A percentile compares a stretch with the other conserved stretches of the same genome.
Evolutionary conservation across 2,888 invertebrate genomes (phyloP).

Genomic region (Hanleya hanleyi): DNA sequence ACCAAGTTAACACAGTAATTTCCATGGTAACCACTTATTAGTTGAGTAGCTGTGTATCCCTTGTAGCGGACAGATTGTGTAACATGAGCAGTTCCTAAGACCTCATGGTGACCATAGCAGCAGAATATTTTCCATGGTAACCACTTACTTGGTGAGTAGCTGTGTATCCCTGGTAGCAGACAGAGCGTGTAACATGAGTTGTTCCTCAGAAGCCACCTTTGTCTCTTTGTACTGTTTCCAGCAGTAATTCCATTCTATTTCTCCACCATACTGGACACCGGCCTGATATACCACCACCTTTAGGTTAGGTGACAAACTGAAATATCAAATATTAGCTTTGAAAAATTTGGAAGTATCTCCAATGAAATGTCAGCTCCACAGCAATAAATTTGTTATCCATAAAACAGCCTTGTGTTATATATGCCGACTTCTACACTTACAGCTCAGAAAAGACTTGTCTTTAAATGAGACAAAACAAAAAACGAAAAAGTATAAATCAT

Average conservation of each 20-base stretch:
- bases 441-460: no score
- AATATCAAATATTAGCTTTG: slow-evolving; percentile 6
- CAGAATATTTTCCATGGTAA: no score
- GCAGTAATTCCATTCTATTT: slow-evolving; percentile 68
- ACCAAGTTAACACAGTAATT: no score
- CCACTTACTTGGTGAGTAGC: slow-evolving; percentile 62
- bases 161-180: slow-evolving; percentile 60
- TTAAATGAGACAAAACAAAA: no score
- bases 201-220: slow-evolving; percentile 66
- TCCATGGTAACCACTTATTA: slow-evolving; percentile 62
- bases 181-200: slow-evolving; percentile 62
- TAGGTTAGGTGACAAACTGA: slow-evolving; percentile 82
- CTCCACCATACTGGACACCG: slow-evolving; percentile 74
- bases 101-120: no score
- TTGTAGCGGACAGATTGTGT: slow-evolving; percentile 59
- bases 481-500: no score
- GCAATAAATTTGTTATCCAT: no score
- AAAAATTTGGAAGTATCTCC: no score
- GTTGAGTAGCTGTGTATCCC: slow-evolving; percentile 60
- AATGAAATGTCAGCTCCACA: no score
- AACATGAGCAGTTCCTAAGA: slow-evolving; percentile 67
- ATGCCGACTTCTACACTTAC: no score
- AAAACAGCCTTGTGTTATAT: no score
- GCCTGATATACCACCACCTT: slow-evolving; percentile 81
- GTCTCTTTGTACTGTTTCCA: slow-evolving; percentile 63